These are phyloP conservation scores for Phyto melanocephala DNA, from an alignment of 2,888 invertebrate genomes.

Conservation along the genomic window DNA sequence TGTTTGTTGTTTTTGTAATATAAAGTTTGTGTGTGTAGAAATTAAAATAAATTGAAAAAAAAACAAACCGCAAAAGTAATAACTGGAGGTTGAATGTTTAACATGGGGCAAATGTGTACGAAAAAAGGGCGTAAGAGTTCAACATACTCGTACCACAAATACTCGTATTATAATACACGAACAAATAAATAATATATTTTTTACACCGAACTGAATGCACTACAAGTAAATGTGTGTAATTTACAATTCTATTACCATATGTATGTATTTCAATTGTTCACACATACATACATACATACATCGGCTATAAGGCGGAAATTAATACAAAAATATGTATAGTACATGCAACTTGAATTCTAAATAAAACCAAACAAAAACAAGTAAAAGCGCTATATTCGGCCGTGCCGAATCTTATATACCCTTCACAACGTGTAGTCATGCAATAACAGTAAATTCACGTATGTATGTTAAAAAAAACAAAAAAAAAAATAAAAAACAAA, in stretches of 20 bases:
- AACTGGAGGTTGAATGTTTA: constrained; percentile 4
- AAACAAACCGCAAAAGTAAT: constrained; percentile 35
- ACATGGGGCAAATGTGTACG: not conserved
- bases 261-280: not conserved
- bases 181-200: no score
- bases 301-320: constrained; percentile 6
- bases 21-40: constrained; percentile 16
- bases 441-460: no score
- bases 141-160: not conserved
- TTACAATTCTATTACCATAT: not conserved
- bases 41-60: constrained; percentile 30
- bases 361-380: no score
- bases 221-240: no score
- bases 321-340: no score
- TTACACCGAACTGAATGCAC: not conserved
- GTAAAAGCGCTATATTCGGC: no score
- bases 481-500: no score
- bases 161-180: no score
- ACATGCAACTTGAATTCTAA: constrained; percentile 18
- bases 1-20: not conserved
- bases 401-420: no score
- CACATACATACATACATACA: no score
- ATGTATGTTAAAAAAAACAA: no score
- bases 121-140: constrained; percentile 28
- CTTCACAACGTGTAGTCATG: no score